A percentile compares a stretch with the other conserved stretches of the same genome.
Conservation (phyloP, 2,113 vertebrate genomes). For the Xiphophorus couchianus region DNA sequence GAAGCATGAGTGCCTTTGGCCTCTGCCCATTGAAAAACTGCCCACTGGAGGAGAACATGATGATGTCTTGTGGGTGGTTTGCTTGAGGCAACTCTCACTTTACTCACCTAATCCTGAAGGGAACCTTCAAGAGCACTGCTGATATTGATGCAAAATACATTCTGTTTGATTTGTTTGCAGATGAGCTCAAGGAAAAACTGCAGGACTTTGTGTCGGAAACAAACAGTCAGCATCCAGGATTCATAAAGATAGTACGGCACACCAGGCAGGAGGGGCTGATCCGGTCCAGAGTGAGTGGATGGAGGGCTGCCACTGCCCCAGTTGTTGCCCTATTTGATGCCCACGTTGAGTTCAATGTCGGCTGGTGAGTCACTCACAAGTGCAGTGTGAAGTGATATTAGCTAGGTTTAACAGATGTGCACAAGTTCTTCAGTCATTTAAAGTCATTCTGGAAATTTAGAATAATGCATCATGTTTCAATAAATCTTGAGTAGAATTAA, state of each 20-base stretch:
- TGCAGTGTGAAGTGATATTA: slow-evolving; percentile 12
- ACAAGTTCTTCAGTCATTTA: slow-evolving; percentile 30
- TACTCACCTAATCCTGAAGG: slow-evolving; percentile 23
- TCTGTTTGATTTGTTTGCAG: slow-evolving; percentile 71
- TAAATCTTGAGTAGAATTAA: background rate
- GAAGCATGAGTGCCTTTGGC: slow-evolving; percentile 59
- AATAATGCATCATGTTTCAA: slow-evolving; percentile 23
- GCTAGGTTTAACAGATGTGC: slow-evolving; percentile 23
- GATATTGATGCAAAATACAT: slow-evolving; percentile 15
- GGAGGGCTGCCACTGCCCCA: slow-evolving; percentile 90
- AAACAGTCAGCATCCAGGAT: slow-evolving; percentile 87
- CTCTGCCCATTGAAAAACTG: slow-evolving; percentile 53
- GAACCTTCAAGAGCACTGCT: slow-evolving; percentile 20
- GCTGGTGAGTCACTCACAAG: slow-evolving; percentile 86
- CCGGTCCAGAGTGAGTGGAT: slow-evolving; percentile 94
- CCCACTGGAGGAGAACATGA: slow-evolving; percentile 50
- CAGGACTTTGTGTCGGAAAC: slow-evolving; percentile 88
- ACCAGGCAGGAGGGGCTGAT: slow-evolving; percentile 94
- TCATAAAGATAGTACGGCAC: slow-evolving; percentile 94
- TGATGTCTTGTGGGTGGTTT: slow-evolving; percentile 55
- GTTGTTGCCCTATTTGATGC: slow-evolving; percentile 97
- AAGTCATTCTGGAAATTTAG: slow-evolving; percentile 43
- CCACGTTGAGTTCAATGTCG: slow-evolving; percentile 94
- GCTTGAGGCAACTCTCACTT: slow-evolving; percentile 33
- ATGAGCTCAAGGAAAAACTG: slow-evolving; percentile 93